phyloP scores from a whole-genome alignment of 2,797 vertebrate species.

The Sebastolobus alascanus region DNA sequence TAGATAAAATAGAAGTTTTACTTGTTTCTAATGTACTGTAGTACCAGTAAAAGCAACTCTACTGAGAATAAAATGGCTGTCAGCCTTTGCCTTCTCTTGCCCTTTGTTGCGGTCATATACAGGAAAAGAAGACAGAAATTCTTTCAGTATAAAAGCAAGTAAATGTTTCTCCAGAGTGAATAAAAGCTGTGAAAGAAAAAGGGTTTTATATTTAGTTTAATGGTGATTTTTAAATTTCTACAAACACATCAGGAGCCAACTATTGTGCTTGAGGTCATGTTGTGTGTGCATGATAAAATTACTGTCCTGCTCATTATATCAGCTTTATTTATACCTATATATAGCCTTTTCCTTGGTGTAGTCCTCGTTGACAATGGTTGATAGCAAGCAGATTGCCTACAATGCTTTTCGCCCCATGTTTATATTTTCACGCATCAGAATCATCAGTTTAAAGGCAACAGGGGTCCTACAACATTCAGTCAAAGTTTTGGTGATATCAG shows the following conservation, averaged over 20 bases:
- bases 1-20: slow-evolving; percentile 47
- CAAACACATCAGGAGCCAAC: not conserved
- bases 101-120: slow-evolving; percentile 15
- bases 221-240: not conserved
- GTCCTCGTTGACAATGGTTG: not conserved
- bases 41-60: slow-evolving; percentile 6
- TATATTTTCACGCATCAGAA: too few relatives aligned
- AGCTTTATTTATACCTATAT: not conserved
- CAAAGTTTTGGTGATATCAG: not conserved
- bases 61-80: slow-evolving; percentile 2
- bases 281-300: not conserved
- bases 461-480: not conserved
- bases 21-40: not conserved
- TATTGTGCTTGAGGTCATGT: not conserved
- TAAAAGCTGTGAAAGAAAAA: not conserved
- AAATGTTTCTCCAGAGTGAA: not conserved
- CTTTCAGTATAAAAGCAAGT: not conserved
- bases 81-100: slow-evolving; percentile 28
- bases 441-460: not conserved
- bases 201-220: not conserved
- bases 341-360: not conserved
- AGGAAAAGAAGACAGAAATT: not conserved
- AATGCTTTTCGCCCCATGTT: not conserved
- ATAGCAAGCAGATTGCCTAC: not conserved
- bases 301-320: not conserved